These are phyloP conservation scores for Spodoptera exigua DNA, from an alignment of 2,888 invertebrate species.

Conservation along the genomic window DNA sequence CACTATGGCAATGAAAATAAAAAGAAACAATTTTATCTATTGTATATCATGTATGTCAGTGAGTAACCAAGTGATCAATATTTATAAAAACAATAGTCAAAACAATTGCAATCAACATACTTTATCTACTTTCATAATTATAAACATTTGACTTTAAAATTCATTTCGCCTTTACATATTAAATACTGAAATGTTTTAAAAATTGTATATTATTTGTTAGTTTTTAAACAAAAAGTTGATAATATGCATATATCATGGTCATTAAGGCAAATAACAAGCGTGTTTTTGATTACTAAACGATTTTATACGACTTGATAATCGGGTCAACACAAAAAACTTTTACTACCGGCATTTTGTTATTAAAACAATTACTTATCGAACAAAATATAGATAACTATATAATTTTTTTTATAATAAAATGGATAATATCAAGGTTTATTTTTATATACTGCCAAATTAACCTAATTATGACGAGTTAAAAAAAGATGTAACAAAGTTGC, in stretches of 20 bases:
- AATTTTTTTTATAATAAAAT: constrained; percentile 16
- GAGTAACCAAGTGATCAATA: no score
- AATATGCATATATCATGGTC: constrained; percentile 9
- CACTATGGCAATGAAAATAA: no score
- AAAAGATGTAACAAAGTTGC: constrained; percentile 11
- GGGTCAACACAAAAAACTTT: constrained; percentile 13
- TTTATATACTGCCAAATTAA: no score
- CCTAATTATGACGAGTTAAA: background rate
- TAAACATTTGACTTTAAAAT: no score
- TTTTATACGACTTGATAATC: constrained; percentile 20
- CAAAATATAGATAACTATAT: constrained; percentile 6
- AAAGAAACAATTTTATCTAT: no score
- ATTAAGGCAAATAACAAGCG: constrained; percentile 33
- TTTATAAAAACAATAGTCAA: no score
- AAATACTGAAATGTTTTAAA: no score
- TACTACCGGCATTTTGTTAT: constrained; percentile 40
- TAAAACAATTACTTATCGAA: constrained; percentile 42
- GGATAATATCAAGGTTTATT: background rate
- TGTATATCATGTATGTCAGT: no score
- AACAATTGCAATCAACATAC: no score
- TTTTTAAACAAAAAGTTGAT: constrained; percentile 4
- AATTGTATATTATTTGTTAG: constrained; percentile 2
- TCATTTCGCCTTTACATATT: no score
- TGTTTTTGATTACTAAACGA: constrained; percentile 36
- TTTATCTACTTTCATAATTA: no score